Percentiles rank a stretch among this genome's conserved stretches.
Evolutionary conservation across 2,888 invertebrate species (phyloP).

Genomic region (Phytoseiulus persimilis): DNA sequence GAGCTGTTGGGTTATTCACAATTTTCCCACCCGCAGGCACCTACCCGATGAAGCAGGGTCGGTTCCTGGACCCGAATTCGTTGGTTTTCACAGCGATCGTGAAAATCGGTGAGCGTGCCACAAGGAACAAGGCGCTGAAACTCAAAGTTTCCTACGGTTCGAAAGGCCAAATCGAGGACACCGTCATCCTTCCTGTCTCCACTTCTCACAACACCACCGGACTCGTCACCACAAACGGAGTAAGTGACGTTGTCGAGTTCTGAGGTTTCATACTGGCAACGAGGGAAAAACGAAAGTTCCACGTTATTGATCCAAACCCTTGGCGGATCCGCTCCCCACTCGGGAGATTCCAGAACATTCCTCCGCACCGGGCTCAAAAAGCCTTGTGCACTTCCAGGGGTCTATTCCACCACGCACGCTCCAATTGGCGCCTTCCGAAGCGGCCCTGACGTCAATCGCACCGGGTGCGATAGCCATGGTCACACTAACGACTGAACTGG

Average conservation of each 20-base stretch:
- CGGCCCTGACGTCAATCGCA: conserved; percentile 27
- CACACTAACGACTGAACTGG: conserved; percentile 17
- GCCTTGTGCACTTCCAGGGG: not conserved
- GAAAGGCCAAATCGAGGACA: conserved; percentile 37
- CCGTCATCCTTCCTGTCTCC: conserved; percentile 40
- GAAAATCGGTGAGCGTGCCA: conserved; percentile 39
- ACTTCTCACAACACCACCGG: conserved; percentile 36
- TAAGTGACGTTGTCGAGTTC: not conserved
- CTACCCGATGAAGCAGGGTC: conserved; percentile 32
- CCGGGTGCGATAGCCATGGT: conserved; percentile 20
- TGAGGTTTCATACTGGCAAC: no score
- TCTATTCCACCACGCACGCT: conserved; percentile 25
- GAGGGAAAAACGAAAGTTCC: no score
- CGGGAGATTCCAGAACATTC: no score
- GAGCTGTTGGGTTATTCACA: no score
- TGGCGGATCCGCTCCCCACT: no score
- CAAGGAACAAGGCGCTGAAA: conserved; percentile 40
- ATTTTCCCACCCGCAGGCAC: conserved; percentile 1
- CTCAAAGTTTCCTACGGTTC: conserved; percentile 40
- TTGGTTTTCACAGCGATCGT: conserved; percentile 42
- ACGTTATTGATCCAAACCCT: no score
- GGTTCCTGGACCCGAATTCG: conserved; percentile 40
- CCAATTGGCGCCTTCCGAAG: conserved; percentile 26
- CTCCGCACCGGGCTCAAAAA: no score
- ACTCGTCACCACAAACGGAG: conserved; percentile 10